Conservation (phyloP, 2,113 vertebrate genomes). For the Gorsachius goisagi region DNA sequence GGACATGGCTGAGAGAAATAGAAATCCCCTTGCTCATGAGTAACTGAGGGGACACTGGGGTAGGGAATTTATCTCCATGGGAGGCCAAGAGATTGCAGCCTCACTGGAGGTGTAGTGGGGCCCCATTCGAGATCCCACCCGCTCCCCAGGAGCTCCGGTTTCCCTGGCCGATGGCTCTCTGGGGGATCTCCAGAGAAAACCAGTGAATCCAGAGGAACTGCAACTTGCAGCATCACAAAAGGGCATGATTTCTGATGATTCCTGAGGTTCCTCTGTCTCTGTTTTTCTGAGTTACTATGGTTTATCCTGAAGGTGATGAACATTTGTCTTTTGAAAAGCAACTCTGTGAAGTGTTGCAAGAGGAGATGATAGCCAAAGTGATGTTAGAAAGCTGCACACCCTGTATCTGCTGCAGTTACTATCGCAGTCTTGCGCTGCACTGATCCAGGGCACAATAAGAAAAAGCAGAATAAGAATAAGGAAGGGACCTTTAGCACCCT, state of each 20-base stretch:
- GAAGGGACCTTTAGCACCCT: not conserved
- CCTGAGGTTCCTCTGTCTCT: not conserved
- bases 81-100: not conserved
- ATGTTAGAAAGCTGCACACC: not conserved
- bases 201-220: not conserved
- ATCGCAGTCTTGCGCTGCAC: not conserved
- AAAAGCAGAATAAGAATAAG: not conserved
- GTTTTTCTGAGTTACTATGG: not conserved
- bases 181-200: not conserved
- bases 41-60: not conserved
- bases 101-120: not conserved
- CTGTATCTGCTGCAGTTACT: not conserved
- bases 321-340: not conserved
- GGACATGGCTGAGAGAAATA: not conserved
- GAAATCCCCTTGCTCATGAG: not conserved
- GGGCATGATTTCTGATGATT: not conserved
- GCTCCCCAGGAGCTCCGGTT: not conserved
- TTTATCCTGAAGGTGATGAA: not conserved
- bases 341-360: not conserved
- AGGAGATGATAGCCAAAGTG: not conserved
- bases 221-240: not conserved
- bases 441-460: not conserved
- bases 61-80: not conserved
- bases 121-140: not conserved
- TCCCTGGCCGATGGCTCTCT: rapidly evolving